A percentile compares a stretch with the other conserved stretches of the same genome.
Evolutionary conservation across 2,113 vertebrate genomes (phyloP).

Genomic region (Lonchura striata): DNA sequence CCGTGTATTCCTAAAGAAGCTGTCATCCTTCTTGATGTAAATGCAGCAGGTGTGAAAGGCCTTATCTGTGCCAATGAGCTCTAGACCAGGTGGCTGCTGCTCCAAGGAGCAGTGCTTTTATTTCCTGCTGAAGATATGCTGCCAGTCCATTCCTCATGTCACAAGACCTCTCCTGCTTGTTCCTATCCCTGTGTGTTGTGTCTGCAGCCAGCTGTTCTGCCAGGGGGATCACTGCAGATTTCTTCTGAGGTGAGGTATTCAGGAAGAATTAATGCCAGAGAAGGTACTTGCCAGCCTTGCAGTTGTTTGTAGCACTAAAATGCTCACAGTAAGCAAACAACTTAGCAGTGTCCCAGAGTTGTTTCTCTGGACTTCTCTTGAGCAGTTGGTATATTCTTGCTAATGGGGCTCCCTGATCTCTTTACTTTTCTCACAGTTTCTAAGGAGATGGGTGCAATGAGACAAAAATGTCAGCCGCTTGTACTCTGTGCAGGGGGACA

Average conservation of each 20-base stretch:
- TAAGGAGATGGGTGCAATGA: background rate
- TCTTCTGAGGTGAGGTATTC: background rate
- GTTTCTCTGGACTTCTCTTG: background rate
- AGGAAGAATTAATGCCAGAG: background rate
- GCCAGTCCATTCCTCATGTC: background rate
- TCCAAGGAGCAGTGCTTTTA: background rate
- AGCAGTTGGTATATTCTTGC: background rate
- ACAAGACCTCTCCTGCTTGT: background rate
- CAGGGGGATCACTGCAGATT: background rate
- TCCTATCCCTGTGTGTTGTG: background rate
- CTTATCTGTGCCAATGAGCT: background rate
- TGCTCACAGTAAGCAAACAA: background rate
- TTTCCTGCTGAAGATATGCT: background rate
- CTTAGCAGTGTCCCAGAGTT: background rate
- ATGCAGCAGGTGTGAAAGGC: background rate
- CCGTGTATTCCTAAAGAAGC: background rate
- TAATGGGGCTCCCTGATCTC: background rate
- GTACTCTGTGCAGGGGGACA: background rate
- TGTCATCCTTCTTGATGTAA: background rate
- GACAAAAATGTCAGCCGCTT: background rate
- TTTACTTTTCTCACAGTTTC: conserved; percentile 22
- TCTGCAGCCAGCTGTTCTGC: background rate
- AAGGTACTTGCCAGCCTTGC: background rate
- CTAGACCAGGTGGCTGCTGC: background rate
- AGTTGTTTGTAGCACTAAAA: background rate